Evolutionary conservation across 2,888 invertebrate genomes (phyloP).

Genomic region (Cryptocephalus moraei): DNA sequence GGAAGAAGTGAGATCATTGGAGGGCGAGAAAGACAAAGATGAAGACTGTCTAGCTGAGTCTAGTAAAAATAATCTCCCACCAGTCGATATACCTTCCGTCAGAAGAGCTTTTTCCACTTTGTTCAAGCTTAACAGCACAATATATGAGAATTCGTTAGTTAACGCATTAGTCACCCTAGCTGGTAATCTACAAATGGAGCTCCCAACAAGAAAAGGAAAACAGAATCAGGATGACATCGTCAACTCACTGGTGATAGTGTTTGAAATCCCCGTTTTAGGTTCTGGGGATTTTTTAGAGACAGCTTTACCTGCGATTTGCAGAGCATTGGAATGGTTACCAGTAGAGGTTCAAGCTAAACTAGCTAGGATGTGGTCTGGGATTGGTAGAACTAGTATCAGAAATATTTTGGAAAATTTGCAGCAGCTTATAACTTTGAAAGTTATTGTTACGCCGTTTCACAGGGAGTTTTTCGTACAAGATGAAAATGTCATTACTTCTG

Average conservation of each 20-base stretch:
- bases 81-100: slow-evolving; percentile 63
- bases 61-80: slow-evolving; percentile 26
- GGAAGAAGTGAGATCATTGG: slow-evolving; percentile 61
- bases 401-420: slow-evolving; percentile 69
- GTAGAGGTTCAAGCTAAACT: slow-evolving; percentile 67
- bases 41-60: slow-evolving; percentile 57
- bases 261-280: slow-evolving; percentile 35
- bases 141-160: slow-evolving; percentile 52
- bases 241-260: slow-evolving; percentile 39
- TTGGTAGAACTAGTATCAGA: slow-evolving; percentile 45
- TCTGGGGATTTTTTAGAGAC: slow-evolving; percentile 75
- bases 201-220: slow-evolving; percentile 37
- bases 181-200: slow-evolving; percentile 60
- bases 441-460: slow-evolving; percentile 66
- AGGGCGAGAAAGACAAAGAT: slow-evolving; percentile 80
- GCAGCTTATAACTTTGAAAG: slow-evolving; percentile 77
- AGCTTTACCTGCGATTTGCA: slow-evolving; percentile 68
- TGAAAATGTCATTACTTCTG: slow-evolving; percentile 71
- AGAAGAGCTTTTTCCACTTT: slow-evolving; percentile 52
- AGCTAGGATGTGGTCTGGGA: slow-evolving; percentile 68
- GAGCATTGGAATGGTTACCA: slow-evolving; percentile 64
- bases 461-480: slow-evolving; percentile 71
- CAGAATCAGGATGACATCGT: slow-evolving; percentile 45
- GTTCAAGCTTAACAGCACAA: slow-evolving; percentile 33
- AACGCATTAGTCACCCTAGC: slow-evolving; percentile 65